phyloP scores from a whole-genome alignment of 2,113 vertebrate genomes.

The Physeter macrocephalus region DNA sequence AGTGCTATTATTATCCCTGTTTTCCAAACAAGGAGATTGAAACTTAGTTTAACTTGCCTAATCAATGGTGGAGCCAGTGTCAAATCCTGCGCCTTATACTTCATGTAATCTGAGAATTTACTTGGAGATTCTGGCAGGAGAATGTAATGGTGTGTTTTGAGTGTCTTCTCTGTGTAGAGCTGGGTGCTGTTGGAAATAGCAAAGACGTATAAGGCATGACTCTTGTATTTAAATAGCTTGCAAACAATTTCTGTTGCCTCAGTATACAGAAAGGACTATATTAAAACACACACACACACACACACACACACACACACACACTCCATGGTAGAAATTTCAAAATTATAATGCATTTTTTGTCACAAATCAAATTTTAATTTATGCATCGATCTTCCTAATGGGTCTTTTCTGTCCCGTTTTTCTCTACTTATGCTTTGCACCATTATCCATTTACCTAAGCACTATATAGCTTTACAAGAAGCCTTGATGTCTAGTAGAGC shows the following conservation, averaged over 20 bases:
- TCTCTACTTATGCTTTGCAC: neutral
- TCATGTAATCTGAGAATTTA: neutral
- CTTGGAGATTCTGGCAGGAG: neutral
- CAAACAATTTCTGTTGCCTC: neutral
- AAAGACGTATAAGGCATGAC: neutral
- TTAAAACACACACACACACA: neutral
- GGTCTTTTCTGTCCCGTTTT: neutral
- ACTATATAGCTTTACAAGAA: neutral
- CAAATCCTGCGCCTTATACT: neutral
- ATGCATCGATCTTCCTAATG: neutral
- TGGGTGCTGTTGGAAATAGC: neutral
- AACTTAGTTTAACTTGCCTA: conserved; percentile 9
- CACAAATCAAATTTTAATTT: neutral
- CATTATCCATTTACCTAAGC: neutral
- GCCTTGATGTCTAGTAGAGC: neutral
- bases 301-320: neutral
- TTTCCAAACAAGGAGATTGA: neutral
- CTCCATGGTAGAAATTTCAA: neutral
- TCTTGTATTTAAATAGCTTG: neutral
- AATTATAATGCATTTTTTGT: neutral
- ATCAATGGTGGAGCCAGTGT: neutral
- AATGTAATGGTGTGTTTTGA: neutral
- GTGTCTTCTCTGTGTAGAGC: neutral
- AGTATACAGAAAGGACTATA: neutral
- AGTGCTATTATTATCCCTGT: neutral